Evolutionary conservation across 1,140 invertebrate species (phyloP).

Genomic region (Holcopasites calliopsidis): DNA sequence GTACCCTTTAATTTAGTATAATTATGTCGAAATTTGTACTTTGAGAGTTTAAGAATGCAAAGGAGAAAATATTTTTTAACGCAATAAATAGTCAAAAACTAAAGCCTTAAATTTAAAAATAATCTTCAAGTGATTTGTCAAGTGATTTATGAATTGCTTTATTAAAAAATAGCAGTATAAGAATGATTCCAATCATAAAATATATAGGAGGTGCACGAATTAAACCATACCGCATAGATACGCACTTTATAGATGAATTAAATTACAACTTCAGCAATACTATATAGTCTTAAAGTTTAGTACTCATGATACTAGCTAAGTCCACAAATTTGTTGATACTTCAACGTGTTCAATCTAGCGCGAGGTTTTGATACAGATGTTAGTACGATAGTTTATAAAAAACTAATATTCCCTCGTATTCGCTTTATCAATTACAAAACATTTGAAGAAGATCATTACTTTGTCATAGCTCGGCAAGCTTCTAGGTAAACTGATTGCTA

Average conservation of each 20-base stretch:
- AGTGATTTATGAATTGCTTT: background rate
- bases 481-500: background rate
- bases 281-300: background rate
- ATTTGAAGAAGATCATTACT: background rate
- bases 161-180: background rate
- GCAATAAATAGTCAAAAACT: background rate
- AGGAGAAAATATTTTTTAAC: background rate
- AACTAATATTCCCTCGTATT: background rate
- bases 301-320: background rate
- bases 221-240: too few species aligned
- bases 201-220: too few species aligned
- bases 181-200: background rate
- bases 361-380: constrained; percentile 10
- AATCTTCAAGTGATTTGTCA: background rate
- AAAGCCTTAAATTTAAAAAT: background rate
- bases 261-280: constrained; percentile 24
- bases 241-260: background rate
- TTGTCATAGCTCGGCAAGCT: background rate
- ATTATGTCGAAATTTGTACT: too few species aligned
- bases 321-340: background rate
- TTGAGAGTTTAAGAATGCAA: background rate
- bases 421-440: background rate
- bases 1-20: too few species aligned
- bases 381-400: background rate
- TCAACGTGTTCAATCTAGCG: background rate